Evolutionary conservation across 2,113 vertebrate genomes (phyloP).

Genomic region (Caranx melampygus): DNA sequence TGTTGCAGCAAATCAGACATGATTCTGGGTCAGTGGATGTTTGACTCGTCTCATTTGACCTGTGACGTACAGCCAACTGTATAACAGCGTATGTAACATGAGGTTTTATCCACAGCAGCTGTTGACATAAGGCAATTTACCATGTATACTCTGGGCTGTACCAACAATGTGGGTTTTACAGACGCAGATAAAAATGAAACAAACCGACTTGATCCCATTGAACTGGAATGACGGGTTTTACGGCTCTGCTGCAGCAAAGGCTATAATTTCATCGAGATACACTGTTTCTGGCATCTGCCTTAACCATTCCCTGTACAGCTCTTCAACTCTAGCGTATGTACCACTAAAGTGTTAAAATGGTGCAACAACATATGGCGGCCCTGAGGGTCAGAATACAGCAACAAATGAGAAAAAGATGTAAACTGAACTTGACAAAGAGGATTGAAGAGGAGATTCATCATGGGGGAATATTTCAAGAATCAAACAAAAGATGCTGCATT

Average conservation of each 20-base stretch:
- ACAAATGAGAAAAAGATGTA: no score
- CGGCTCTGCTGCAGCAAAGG: background rate
- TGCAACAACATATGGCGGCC: no score
- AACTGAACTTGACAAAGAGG: no score
- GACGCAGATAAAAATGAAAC: slow-evolving; percentile 33
- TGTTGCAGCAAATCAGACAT: background rate
- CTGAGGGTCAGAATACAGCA: no score
- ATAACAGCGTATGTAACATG: slow-evolving; percentile 9
- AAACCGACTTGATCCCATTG: slow-evolving; percentile 3
- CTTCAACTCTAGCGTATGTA: background rate
- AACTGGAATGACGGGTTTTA: background rate
- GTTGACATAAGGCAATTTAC: slow-evolving; percentile 11
- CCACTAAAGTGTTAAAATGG: background rate
- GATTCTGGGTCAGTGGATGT: background rate
- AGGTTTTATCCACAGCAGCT: slow-evolving; percentile 25
- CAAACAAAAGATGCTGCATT: no score
- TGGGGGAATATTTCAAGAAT: no score
- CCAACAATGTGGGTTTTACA: background rate
- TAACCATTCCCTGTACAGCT: background rate
- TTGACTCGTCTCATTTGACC: background rate
- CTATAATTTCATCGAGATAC: background rate
- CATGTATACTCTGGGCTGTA: background rate
- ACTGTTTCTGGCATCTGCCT: background rate
- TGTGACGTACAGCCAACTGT: background rate
- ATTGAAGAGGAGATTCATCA: no score